Base-by-base conservation (phyloP, 2,797 vertebrate species). In the Tadarida brasiliensis region DNA sequence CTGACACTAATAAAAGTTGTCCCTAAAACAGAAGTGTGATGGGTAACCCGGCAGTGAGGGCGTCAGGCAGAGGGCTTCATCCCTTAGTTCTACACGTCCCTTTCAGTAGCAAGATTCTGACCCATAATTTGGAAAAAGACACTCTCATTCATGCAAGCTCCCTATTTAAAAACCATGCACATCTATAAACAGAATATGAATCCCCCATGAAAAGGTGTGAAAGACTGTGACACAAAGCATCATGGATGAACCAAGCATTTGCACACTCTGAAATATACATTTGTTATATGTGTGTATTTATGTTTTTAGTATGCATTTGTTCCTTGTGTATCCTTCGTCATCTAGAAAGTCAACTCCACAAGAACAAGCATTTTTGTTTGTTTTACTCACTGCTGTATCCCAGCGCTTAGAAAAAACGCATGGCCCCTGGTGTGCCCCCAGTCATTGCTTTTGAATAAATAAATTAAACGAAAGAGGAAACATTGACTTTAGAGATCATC, bases 381-480 rank as follows among this genome's bases (percentile, higher is more conserved):
- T 71, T 65, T 86, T 8, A 6, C 54, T 77, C 19, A 39, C 17
- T 49, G 11, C 59, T 71, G 4, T 61, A 68, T 68, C 8, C 39
- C 26, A 51, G 26, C 20, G 22, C 49, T 59, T 78, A 56, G 47
- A 84, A 76, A 76, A 90, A 82, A 67, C 16, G 7, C 47, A 83
- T 9, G 35, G 33, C 39, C 22, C 17, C 0, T 35, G 35, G 7
- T 68, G 11, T 73, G 9, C 30, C 90, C n/a, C 54, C 11, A 22
- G 59, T 73, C 65, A 70, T 11, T 70, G 22, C 67, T 77, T 89
- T 56, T 47, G 28, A 93, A 84, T 87, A 94, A 84, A 11, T 30
- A 84, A 54, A 15, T 73, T 59, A 33, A 57, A 85, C 35, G 22
- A 63, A 91, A 90, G 35, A 54, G 87, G 59, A 92, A 71, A 90